Evolutionary conservation across 2,888 invertebrate species (phyloP).

Genomic region (Latrodectus hesperus): DNA sequence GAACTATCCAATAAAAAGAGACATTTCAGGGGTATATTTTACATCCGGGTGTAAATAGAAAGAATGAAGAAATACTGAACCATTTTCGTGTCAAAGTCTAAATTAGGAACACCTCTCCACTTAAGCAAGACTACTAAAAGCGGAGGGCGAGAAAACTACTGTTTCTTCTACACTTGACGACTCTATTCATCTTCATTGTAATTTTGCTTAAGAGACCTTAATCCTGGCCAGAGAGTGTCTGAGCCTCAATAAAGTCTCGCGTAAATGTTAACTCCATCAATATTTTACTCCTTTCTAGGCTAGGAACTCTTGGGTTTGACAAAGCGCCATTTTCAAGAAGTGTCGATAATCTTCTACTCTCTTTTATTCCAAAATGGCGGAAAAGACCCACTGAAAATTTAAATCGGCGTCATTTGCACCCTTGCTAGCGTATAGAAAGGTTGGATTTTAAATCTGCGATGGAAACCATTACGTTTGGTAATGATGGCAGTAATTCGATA

Average conservation of each 20-base stretch:
- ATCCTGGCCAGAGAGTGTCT: neutral
- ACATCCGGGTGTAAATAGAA: no score
- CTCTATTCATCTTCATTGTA: neutral
- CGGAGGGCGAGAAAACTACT: neutral
- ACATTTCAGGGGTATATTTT: no score
- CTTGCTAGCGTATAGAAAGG: neutral
- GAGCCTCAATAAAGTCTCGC: slow-evolving; percentile 25
- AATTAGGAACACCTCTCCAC: no score
- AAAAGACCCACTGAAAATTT: slow-evolving; percentile 48
- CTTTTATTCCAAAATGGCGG: slow-evolving; percentile 29
- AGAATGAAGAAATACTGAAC: no score
- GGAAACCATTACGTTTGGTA: slow-evolving; percentile 7
- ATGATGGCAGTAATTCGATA: neutral
- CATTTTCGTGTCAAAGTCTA: no score
- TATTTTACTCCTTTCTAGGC: slow-evolving; percentile 23
- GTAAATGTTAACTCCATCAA: slow-evolving; percentile 40
- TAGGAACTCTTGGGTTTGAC: neutral
- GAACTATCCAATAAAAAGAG: no score
- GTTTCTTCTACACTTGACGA: neutral
- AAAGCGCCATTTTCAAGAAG: slow-evolving; percentile 35
- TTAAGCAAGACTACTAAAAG: no score
- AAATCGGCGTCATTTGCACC: slow-evolving; percentile 57
- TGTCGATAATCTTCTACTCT: slow-evolving; percentile 30
- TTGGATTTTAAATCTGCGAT: neutral
- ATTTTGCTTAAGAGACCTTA: neutral